Evolutionary conservation across 2,797 vertebrate genomes (phyloP).

Genomic region (Cyprinodon diabolis): DNA sequence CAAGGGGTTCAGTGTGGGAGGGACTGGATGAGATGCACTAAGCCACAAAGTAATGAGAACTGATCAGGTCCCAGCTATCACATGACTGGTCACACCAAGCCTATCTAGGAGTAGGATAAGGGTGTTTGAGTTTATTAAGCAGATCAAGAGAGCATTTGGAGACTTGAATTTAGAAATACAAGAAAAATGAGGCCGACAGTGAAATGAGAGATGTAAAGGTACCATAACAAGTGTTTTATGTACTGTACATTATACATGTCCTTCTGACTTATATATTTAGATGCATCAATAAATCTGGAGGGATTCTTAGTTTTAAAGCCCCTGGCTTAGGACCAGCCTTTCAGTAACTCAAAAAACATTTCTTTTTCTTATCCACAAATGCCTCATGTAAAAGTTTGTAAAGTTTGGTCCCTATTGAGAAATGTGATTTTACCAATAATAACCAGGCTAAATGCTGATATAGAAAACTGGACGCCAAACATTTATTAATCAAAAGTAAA

Average conservation of each 20-base stretch:
- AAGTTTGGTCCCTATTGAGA: too few relatives aligned
- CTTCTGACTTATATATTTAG: conserved; percentile 2
- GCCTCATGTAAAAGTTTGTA: too few relatives aligned
- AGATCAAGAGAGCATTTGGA: conserved; percentile 75
- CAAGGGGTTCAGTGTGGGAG: conserved; percentile 58
- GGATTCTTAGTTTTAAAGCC: too few relatives aligned
- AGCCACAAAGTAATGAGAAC: conserved; percentile 67
- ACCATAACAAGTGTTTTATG: conserved; percentile 20
- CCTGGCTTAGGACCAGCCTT: too few relatives aligned
- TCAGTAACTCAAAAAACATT: too few relatives aligned
- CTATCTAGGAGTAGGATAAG: conserved; percentile 33
- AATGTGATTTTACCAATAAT: too few relatives aligned
- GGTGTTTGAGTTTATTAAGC: conserved; percentile 56
- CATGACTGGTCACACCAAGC: conserved; percentile 66
- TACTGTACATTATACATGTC: not conserved
- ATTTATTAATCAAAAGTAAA: too few relatives aligned
- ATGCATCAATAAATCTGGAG: too few relatives aligned
- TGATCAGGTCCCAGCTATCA: conserved; percentile 65
- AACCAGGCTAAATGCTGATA: too few relatives aligned
- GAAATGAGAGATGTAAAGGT: conserved; percentile 39
- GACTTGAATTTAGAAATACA: conserved; percentile 64
- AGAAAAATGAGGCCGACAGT: conserved; percentile 18
- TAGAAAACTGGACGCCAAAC: too few relatives aligned
- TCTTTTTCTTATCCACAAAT: too few relatives aligned
- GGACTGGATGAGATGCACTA: conserved; percentile 62